Base-by-base conservation (phyloP, 2,888 invertebrate species). In the Congeria kusceri region DNA sequence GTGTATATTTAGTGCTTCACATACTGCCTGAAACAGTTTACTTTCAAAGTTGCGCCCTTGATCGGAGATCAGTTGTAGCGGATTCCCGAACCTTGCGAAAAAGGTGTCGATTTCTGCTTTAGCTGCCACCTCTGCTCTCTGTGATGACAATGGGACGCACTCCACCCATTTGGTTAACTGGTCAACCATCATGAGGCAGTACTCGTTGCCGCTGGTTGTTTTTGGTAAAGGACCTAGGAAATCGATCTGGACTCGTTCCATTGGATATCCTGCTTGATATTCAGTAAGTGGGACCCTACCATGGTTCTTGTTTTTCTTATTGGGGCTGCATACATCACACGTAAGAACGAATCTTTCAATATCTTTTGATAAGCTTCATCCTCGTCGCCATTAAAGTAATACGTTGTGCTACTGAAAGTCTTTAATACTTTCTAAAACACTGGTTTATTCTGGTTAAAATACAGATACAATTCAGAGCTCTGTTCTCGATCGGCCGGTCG, bases 201-300 rank as follows among this genome's bases (percentile, higher is more conserved):
- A 28, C 4, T 69, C 64, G 25, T 79, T 83, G 1, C 77, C 74
- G 4, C 49, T 28, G 11, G 44, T 13, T 23, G 83, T 79, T 47
- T 62, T 69, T 13, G 74, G 69, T 4, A 79, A 44, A n/a, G 79
- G 78, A 5, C 79, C 71, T 20, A 77, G 32, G 9, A 32, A 32
- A 32, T 32, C 32, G 9, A 32, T 32, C 4, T 32, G 32, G 5
- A 49, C 59, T 2, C 59, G 9, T 29, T 83, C 83, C 69, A 83
- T 76, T 3, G 83, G 79, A 7, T 70, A n/a, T 96, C 96, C 90
- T 97, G 98, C 94, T 96, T 98, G 44, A 96, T 96, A 92, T 98
- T 98, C 32, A 20, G 71, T 68, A 2, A 83, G 28, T 11, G 77
- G 70, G 39, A 59, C 49, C 58, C 32, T 67, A 4, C 65, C 72